These are phyloP conservation scores for Tribolium castaneum DNA, from an alignment of 1,140 invertebrate genomes.

Conservation along the genomic window DNA sequence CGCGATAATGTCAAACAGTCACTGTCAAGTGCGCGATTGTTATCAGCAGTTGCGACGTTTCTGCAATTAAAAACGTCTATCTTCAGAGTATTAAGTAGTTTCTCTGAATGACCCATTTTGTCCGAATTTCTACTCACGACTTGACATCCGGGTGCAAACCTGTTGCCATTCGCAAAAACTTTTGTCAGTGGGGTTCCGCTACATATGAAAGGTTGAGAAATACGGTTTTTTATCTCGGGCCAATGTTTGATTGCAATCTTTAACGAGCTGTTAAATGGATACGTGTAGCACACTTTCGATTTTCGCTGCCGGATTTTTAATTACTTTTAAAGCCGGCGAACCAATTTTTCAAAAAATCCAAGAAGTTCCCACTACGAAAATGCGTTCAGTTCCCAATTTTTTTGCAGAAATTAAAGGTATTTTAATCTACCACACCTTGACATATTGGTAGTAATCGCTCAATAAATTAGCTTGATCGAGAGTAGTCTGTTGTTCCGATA, in stretches of 20 bases:
- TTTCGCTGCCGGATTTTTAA: too few species aligned
- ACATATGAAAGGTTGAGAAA: not conserved
- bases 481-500: not conserved
- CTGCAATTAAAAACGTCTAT: not conserved
- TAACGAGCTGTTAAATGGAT: not conserved
- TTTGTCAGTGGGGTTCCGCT: not conserved
- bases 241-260: conserved; percentile 5
- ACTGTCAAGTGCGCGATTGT: not conserved
- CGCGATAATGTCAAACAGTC: not conserved
- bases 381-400: too few species aligned
- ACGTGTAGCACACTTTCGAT: not conserved
- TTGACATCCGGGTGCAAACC: not conserved
- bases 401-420: not conserved
- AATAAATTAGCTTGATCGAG: too few species aligned
- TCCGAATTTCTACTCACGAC: not conserved
- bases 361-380: too few species aligned
- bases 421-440: not conserved
- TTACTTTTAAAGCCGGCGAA: too few species aligned
- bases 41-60: not conserved
- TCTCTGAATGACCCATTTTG: not conserved
- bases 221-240: not conserved
- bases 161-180: not conserved
- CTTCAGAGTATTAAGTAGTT: too few species aligned
- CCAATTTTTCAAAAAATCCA: not conserved
- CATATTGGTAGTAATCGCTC: not conserved